These are phyloP conservation scores for Phortica magna DNA, from an alignment of 2,888 invertebrate genomes.

Conservation along the genomic window DNA sequence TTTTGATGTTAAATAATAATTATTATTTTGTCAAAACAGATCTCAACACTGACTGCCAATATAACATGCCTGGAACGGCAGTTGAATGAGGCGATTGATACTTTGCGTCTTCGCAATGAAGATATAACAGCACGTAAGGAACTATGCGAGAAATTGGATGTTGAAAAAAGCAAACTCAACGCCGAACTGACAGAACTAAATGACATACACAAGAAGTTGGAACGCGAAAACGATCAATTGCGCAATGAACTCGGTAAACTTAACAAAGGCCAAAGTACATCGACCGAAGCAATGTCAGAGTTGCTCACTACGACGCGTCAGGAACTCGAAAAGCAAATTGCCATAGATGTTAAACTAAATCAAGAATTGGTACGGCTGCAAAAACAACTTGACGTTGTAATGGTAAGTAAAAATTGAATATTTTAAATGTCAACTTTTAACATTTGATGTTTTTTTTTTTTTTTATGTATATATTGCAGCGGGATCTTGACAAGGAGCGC, in stretches of 20 bases:
- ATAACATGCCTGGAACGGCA: constrained; percentile 84
- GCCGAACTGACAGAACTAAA: constrained; percentile 80
- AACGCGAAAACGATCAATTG: constrained; percentile 79
- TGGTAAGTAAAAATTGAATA: constrained; percentile 55
- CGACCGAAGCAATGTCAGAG: constrained; percentile 80
- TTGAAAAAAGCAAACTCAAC: constrained; percentile 83
- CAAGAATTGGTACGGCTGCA: constrained; percentile 71
- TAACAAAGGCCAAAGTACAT: constrained; percentile 68
- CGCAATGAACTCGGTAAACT: constrained; percentile 67
- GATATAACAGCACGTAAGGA: constrained; percentile 82
- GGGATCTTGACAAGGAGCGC: constrained; percentile 67
- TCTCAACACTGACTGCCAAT: constrained; percentile 79
- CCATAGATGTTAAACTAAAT: constrained; percentile 64
- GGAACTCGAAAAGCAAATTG: constrained; percentile 79
- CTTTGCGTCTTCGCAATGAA: constrained; percentile 81
- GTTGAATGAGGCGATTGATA: constrained; percentile 81
- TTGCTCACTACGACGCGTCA: constrained; percentile 80
- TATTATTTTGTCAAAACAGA: constrained; percentile 41
- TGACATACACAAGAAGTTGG: constrained; percentile 76
- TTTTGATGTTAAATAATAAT: background rate
- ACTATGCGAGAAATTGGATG: constrained; percentile 82
- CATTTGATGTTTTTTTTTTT: background rate
- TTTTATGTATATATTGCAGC: constrained; percentile 52
- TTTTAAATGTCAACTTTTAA: background rate
- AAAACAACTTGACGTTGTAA: constrained; percentile 64